Percentiles rank a stretch among this genome's conserved stretches.
Evolutionary conservation across 2,113 vertebrate species (phyloP).

Genomic region (Aldabrachelys gigantea): DNA sequence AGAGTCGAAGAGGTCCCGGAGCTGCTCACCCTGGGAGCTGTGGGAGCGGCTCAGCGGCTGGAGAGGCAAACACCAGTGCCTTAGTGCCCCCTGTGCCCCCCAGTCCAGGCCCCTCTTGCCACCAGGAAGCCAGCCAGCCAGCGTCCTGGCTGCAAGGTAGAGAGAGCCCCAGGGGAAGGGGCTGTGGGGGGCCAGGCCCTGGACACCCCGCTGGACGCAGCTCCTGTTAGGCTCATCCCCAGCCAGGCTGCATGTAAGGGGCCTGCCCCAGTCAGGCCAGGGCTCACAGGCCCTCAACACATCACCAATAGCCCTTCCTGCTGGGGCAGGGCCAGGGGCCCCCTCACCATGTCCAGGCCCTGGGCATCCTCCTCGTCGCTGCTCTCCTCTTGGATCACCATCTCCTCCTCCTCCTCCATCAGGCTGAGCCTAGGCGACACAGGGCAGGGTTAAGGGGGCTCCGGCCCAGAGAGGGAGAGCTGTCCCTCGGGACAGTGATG

Average conservation of each 20-base stretch:
- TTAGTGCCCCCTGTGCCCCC: conserved; percentile 13
- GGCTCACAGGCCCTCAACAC: too few relatives aligned
- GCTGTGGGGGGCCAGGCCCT: neutral
- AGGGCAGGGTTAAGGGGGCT: neutral
- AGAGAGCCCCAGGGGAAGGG: neutral
- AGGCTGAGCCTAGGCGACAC: conserved; percentile 60
- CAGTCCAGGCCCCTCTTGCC: neutral
- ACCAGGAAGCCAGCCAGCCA: neutral
- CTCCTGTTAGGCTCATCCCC: neutral
- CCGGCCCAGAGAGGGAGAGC: neutral
- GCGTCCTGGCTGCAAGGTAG: too few relatives aligned
- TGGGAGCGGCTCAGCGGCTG: neutral
- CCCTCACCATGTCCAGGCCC: neutral
- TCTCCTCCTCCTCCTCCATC: conserved; percentile 65
- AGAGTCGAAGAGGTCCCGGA: conserved; percentile 80
- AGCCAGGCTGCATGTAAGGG: too few relatives aligned
- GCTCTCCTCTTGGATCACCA: neutral
- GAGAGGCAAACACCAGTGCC: neutral
- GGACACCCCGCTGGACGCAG: neutral
- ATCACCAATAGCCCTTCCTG: neutral
- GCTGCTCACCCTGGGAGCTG: conserved; percentile 13
- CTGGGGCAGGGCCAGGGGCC: neutral
- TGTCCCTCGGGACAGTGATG: neutral
- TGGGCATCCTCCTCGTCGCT: neutral
- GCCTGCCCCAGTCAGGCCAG: neutral